Evolutionary conservation across 2,888 invertebrate species (phyloP), one percentile per base, ranked within the genome.

Genomic region (Hemistola chrysoprasaria): DNA sequence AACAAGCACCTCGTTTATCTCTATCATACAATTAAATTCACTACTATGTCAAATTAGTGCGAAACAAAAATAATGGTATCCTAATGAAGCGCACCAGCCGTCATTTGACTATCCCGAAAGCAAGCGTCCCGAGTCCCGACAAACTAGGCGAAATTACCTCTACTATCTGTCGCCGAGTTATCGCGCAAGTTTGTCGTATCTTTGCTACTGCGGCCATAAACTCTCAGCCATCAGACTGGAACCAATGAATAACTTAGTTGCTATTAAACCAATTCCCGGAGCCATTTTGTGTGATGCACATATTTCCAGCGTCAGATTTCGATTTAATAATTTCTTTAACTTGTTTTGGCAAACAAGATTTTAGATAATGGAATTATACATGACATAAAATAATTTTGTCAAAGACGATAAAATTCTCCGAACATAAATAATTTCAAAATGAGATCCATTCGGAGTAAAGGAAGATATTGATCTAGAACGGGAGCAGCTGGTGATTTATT

Each of bases 221-320:
- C 64, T 56, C 43, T 54, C 44, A 50, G 34, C 57, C 62, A 59
- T 61, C 60, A 55, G 58, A 62, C 59, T 62, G 40, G 48, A 59
- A 56, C 55, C 58, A 53, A 59, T 68, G 69, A 65, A 68, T 68
- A 66, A 66, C 62, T 64, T 66, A 63, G 16, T 4, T 16, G 16
- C 3, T 4, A 16, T 16, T 16, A 16, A 16, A 16, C 3, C 16
- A 2, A 16, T 16, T 2, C 16, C 4, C 3, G 16, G 2, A 4
- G 16, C 2, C 2, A 16, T 16, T 16, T 16, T n/a, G n/a, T n/a
- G 4, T 4, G 3, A 16, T 16, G 16, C 4, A 16, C 16, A 16
- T n/a, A n/a, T n/a, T n/a, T n/a, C n/a, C n/a, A n/a, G n/a, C n/a
- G n/a, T n/a, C n/a, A n/a, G n/a, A n/a, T n/a, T n/a, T n/a, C n/a